These are phyloP conservation scores for Heteractis magnifica DNA, from an alignment of 92 coral and sea anemone species.

Conservation along the genomic window DNA sequence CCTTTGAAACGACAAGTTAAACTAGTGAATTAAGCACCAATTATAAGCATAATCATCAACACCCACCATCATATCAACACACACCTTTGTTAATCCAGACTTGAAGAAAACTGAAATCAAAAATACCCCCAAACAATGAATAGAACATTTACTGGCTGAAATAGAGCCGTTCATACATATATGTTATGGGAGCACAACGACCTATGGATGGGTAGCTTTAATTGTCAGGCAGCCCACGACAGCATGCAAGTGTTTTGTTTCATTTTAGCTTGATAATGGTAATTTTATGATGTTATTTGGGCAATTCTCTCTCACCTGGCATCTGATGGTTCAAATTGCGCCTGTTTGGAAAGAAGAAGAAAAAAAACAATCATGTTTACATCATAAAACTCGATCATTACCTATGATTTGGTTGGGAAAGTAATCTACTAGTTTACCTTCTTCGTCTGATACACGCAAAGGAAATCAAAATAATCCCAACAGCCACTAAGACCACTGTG, in stretches of 20 bases:
- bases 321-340: neutral
- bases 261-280: neutral
- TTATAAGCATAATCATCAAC: neutral
- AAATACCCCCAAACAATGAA: neutral
- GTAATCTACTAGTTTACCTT: neutral
- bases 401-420: neutral
- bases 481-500: neutral
- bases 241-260: too few species aligned
- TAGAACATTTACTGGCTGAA: too few species aligned
- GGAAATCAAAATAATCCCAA: neutral
- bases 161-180: too few species aligned
- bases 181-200: too few species aligned
- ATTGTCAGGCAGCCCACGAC: too few species aligned
- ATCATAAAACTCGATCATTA: neutral
- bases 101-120: neutral
- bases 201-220: too few species aligned
- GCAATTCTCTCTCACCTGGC: neutral
- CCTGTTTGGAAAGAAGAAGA: neutral
- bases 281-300: neutral
- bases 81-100: neutral
- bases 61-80: neutral
- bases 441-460: constrained; percentile 13
- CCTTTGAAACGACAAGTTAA: too few species aligned
- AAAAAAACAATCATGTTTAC: neutral
- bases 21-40: neutral